Base-by-base conservation (phyloP, 2,113 vertebrate species). In the Thalassarche chlororhynchos region DNA sequence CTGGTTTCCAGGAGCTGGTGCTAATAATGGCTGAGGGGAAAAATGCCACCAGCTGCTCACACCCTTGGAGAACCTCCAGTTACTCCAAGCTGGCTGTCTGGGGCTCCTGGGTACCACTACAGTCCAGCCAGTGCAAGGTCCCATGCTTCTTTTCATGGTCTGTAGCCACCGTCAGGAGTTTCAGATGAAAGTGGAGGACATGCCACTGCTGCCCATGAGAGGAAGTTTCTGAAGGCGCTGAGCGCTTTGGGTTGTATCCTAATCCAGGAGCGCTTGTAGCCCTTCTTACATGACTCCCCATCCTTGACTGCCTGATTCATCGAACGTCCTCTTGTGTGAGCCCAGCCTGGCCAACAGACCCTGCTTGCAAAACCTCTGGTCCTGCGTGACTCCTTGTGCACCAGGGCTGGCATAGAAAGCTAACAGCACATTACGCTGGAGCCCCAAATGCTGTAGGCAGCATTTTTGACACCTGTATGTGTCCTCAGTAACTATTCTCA, bases 11-110 rank as follows among this genome's bases (percentile, higher is more conserved):
- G 25, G 5, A 65, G 44, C 18, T 70, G 47, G 42, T 61, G 38
- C 13, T 55, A 38, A 9, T 44, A 47, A 74, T 2, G 23, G 13
- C 8, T 0, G 0, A 65, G 13, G 34, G 36, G 13, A 55, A 79
- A 92, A 47, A 29, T 23, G 34, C 8, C 31, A n/a, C 46, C 17
- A 61, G 34, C 5, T 0, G 0, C 44, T 65, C 0, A 0, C 29
- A 13, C 11, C 19, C 57, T 84, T 4, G 1, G 42, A 75, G 32
- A 81, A 44, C 14, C 38, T 38, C 38, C 29, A 9, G 34, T 49
- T 54, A 26, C 18, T 61, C 46, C 6, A 8, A 65, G 44, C 14
- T 4, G 2, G 5, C 46, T 78, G 70, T 28, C 17, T 61, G 46
- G 17, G 26, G 17, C 20, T 80, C 42, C 34, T 17, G 40, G 46